Conservation (phyloP, 1,140 invertebrate species). For the Drosophila ananassae region DNA sequence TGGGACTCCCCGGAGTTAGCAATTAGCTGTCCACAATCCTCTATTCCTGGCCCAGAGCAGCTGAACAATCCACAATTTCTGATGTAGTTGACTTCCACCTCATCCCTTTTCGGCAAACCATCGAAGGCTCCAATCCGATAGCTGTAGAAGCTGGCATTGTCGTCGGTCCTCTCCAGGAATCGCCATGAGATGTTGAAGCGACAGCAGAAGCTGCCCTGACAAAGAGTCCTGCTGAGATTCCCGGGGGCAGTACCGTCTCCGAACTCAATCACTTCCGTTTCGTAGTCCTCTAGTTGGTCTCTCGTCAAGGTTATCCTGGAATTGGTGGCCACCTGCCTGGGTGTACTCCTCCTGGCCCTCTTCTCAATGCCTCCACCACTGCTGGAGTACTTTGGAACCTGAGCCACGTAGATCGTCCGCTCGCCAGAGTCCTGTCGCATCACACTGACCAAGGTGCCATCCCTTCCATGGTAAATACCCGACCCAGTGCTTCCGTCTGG, state of each 20-base stretch:
- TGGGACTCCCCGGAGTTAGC: not conserved
- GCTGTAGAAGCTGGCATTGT: slow-evolving; percentile 15
- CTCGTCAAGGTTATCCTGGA: slow-evolving; percentile 49
- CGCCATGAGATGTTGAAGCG: slow-evolving; percentile 56
- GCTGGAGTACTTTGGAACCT: slow-evolving; percentile 53
- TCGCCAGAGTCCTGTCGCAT: slow-evolving; percentile 51
- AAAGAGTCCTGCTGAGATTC: slow-evolving; percentile 15
- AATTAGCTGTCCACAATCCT: slow-evolving; percentile 55
- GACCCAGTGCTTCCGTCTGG: slow-evolving; percentile 78
- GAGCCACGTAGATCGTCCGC: slow-evolving; percentile 53
- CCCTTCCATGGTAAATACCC: slow-evolving; percentile 84
- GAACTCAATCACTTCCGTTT: slow-evolving; percentile 22
- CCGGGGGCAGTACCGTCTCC: not conserved
- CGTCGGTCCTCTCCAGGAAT: not conserved
- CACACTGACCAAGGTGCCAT: slow-evolving; percentile 45
- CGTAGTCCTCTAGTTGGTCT: slow-evolving; percentile 57
- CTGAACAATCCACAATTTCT: slow-evolving; percentile 68
- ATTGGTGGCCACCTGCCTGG: not conserved
- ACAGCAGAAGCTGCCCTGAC: slow-evolving; percentile 61
- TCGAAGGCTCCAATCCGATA: slow-evolving; percentile 70
- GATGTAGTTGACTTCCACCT: slow-evolving; percentile 52
- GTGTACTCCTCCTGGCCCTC: not conserved
- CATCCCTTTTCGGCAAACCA: slow-evolving; percentile 57
- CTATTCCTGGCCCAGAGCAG: slow-evolving; percentile 53
- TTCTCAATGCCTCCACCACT: not conserved